Percentiles rank a stretch among this genome's conserved stretches.
These are phyloP conservation scores for Drosophila truncata DNA, from an alignment of 1,140 invertebrate species.

Conservation along the genomic window DNA sequence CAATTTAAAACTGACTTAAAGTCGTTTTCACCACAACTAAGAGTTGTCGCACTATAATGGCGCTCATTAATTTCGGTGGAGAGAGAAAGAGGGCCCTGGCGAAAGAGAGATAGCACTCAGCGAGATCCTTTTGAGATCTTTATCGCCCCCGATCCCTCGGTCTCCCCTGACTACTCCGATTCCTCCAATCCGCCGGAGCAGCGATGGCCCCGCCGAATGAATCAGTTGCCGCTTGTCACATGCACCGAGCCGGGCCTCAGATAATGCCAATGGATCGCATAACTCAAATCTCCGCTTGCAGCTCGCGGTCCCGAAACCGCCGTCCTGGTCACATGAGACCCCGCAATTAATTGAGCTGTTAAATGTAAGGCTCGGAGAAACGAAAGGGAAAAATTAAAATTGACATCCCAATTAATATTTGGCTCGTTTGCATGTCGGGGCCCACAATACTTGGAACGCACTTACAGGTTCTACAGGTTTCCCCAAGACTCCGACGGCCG, in stretches of 20 bases:
- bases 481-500: background rate
- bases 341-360: conserved; percentile 82
- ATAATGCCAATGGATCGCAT: conserved; percentile 80
- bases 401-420: conserved; percentile 81
- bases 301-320: conserved; percentile 14
- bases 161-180: background rate
- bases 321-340: conserved; percentile 60
- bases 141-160: conserved; percentile 55
- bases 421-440: conserved; percentile 66
- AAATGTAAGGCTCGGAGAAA: conserved; percentile 77
- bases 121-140: conserved; percentile 84
- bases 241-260: conserved; percentile 58
- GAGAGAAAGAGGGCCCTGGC: conserved; percentile 17
- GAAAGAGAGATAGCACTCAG: conserved; percentile 59
- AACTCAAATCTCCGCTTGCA: conserved; percentile 64
- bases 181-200: conserved; percentile 27
- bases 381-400: conserved; percentile 80
- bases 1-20: conserved; percentile 79
- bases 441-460: conserved; percentile 39
- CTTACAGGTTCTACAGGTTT: conserved; percentile 57
- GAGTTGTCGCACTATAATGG: conserved; percentile 79
- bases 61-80: conserved; percentile 60
- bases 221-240: conserved; percentile 77
- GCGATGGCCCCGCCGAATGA: conserved; percentile 50
- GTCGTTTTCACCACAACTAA: conserved; percentile 83